A percentile compares a stretch with the other conserved stretches of the same genome.
Conservation (phyloP, 2,888 invertebrate species). For the Himalopsyche anomala region DNA sequence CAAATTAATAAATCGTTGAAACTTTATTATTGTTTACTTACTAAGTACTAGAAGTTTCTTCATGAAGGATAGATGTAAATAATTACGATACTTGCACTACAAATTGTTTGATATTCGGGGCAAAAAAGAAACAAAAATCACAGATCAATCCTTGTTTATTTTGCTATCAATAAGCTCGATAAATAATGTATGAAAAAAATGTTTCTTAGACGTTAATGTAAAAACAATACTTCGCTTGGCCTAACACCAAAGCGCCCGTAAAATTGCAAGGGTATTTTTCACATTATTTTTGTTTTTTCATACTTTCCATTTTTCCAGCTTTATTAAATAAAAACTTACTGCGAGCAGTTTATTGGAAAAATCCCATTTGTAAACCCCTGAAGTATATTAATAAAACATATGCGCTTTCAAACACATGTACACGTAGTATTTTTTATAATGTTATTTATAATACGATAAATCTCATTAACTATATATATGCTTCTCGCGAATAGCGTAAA, state of each 20-base stretch:
- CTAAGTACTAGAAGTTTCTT: no score
- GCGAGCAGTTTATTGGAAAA: conserved; percentile 9
- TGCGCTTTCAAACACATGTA: no score
- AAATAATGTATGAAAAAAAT: not conserved
- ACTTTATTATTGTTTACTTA: no score
- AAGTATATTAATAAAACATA: not conserved
- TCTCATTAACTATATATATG: no score
- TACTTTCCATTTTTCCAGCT: not conserved
- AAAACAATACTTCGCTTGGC: conserved; percentile 2
- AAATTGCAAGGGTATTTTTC: not conserved
- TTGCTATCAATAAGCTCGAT: not conserved
- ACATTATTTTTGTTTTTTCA: not conserved
- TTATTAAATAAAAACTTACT: not conserved
- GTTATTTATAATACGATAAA: no score
- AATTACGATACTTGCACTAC: no score
- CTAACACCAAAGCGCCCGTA: not conserved
- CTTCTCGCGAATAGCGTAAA: no score
- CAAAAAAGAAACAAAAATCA: not conserved
- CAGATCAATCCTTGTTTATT: not conserved
- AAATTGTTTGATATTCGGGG: no score
- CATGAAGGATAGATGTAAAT: no score
- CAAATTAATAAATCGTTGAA: no score
- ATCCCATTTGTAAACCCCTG: not conserved
- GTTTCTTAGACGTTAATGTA: not conserved
- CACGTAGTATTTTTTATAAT: no score